These are phyloP conservation scores for Pimephales promelas DNA, from an alignment of 2,113 vertebrate species.

Conservation along the genomic window DNA sequence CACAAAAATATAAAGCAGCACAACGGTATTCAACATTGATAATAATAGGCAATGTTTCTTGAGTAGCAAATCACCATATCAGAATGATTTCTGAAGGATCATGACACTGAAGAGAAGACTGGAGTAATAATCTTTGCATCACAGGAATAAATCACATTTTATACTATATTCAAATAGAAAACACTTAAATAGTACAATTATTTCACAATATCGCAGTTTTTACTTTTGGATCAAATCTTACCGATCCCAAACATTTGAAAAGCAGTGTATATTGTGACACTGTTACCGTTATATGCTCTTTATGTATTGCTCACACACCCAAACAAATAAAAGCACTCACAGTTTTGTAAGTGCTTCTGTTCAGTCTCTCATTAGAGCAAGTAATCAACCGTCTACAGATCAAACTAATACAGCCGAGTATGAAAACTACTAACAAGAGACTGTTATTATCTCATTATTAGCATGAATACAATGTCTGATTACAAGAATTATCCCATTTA, in stretches of 20 bases:
- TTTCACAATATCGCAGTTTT: neutral
- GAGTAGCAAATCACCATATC: neutral
- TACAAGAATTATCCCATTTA: constrained; percentile 50
- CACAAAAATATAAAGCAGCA: no score
- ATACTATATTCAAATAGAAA: neutral
- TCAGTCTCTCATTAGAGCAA: constrained; percentile 16
- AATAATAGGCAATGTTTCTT: no score
- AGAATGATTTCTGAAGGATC: neutral
- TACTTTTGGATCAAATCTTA: neutral
- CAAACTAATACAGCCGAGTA: constrained; percentile 24
- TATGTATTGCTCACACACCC: no score
- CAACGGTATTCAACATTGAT: no score
- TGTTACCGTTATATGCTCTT: no score
- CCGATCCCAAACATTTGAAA: no score
- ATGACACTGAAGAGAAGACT: neutral
- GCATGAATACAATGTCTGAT: constrained; percentile 53
- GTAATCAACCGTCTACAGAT: constrained; percentile 39
- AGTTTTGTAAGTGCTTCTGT: neutral
- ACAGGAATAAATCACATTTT: neutral
- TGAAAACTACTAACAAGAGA: constrained; percentile 38
- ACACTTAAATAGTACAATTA: neutral
- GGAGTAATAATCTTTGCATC: neutral
- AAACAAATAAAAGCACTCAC: neutral
- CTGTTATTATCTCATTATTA: constrained; percentile 53
- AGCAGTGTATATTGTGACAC: no score